Base-by-base conservation (phyloP, 2,888 invertebrate genomes). In the Dendrolimus houi region DNA sequence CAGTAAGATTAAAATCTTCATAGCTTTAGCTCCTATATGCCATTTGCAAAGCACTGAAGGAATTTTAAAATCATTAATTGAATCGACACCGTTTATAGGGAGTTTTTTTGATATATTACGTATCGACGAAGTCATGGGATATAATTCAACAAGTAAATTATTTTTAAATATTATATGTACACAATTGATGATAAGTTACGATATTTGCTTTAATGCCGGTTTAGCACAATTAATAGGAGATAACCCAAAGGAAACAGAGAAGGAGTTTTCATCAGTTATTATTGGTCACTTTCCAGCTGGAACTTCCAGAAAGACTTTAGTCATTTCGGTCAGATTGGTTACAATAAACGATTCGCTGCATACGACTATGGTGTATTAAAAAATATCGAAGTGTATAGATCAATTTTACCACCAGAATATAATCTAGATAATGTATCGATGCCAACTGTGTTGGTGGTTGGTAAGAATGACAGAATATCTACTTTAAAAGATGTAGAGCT, bases 1-100 rank as follows among this genome's bases (percentile, higher is more conserved):
- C 65, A 67, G 77, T 0, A 93, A 93, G 73, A 81, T 94, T 7
- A 84, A 82, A 53, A 74, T 87, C 0, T 82, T 88, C 62, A 81
- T 90, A 58, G 85, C 89, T 0, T 29, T 77, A 29, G 75, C 75
- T 0, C 75, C 76, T 6, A 62, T 74, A 17, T 68, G 64, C 56
- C 73, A 65, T 52, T 12, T 77, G 12, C 65, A 67, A 10, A 64
- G 75, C 14, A 58, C 63, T 9, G 40, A 53, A 7, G 56, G 58
- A 12, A 41, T 52, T 0, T 14, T 60, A 7, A 41, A 55, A 55
- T 42, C 59, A 0, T 1, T 62, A 2, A 56, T 59, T 13, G 42
- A 54, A 9, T 52, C 55, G 7, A 55, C 56, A 10, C 41, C 40
- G 13, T 29, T 40, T 7, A 17, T 59, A 13, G 56, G 55, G 17